phyloP scores from a whole-genome alignment of 1,140 invertebrate genomes.

The Heliconius hermathena region DNA sequence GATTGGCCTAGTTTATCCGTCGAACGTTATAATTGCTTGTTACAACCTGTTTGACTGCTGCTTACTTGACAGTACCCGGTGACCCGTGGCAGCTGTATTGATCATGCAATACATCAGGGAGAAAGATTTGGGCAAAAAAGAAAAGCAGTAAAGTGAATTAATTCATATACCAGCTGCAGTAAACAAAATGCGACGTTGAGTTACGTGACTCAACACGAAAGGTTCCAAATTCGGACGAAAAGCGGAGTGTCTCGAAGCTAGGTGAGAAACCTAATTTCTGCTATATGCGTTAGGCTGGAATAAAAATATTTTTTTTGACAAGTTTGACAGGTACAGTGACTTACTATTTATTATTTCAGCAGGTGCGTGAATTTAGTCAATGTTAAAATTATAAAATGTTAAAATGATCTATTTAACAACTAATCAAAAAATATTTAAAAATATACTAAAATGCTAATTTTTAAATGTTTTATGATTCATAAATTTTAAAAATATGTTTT shows the following conservation, averaged over 20 bases:
- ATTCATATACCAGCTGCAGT: too few species aligned
- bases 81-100: too few species aligned
- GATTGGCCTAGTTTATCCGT: constrained; percentile 12
- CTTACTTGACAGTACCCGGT: too few species aligned
- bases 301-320: too few species aligned
- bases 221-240: too few species aligned
- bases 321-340: too few species aligned
- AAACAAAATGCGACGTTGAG: neutral
- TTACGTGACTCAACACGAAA: neutral
- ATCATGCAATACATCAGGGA: too few species aligned
- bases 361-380: neutral
- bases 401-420: neutral
- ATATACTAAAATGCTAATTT: neutral
- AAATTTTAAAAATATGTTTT: neutral
- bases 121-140: too few species aligned
- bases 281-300: too few species aligned
- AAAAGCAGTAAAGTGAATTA: too few species aligned
- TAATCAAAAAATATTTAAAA: neutral
- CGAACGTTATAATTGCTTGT: constrained; percentile 2
- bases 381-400: neutral
- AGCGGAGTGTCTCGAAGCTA: too few species aligned
- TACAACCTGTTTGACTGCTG: neutral
- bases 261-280: too few species aligned
- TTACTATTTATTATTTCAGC: neutral
- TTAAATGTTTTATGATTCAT: neutral